A percentile compares a stretch with the other conserved stretches of the same genome.
Conservation (phyloP, 2,888 invertebrate genomes). For the Eulithis prunata region DNA sequence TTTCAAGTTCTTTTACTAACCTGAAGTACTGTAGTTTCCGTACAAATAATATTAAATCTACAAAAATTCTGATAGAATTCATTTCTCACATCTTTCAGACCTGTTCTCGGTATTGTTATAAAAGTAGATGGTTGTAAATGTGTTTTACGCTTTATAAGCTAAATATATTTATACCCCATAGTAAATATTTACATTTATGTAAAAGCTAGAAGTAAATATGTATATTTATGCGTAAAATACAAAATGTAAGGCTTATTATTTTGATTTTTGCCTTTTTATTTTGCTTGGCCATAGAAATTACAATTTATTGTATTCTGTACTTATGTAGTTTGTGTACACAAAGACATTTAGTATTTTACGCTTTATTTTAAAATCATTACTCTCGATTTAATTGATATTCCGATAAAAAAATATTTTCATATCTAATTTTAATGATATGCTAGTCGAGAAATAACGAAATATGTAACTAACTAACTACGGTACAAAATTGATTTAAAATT, state of each 20-base stretch:
- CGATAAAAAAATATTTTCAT: conserved; percentile 42
- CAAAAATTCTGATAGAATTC: neutral
- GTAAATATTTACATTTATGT: conserved; percentile 29
- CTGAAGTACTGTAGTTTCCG: no score
- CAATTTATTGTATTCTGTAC: conserved; percentile 19
- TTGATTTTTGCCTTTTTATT: conserved; percentile 63
- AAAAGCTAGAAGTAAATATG: conserved; percentile 45
- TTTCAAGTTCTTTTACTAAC: no score
- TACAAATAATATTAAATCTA: no score
- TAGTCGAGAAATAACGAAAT: conserved; percentile 54
- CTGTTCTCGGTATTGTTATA: conserved; percentile 17
- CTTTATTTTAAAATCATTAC: conserved; percentile 41
- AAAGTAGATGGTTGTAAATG: conserved; percentile 43
- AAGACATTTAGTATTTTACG: conserved; percentile 67
- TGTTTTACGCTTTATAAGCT: conserved; percentile 40
- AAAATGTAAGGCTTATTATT: conserved; percentile 63
- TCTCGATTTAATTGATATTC: conserved; percentile 2
- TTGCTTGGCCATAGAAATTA: conserved; percentile 54
- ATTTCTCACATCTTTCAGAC: neutral
- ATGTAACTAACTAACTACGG: conserved; percentile 48
- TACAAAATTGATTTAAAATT: conserved; percentile 11
- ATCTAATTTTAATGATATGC: conserved; percentile 67
- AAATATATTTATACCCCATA: conserved; percentile 31
- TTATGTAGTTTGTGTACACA: conserved; percentile 42
- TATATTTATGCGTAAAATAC: conserved; percentile 67